phyloP scores from a whole-genome alignment of 1,140 invertebrate species.

The Hycleus cichorii region DNA sequence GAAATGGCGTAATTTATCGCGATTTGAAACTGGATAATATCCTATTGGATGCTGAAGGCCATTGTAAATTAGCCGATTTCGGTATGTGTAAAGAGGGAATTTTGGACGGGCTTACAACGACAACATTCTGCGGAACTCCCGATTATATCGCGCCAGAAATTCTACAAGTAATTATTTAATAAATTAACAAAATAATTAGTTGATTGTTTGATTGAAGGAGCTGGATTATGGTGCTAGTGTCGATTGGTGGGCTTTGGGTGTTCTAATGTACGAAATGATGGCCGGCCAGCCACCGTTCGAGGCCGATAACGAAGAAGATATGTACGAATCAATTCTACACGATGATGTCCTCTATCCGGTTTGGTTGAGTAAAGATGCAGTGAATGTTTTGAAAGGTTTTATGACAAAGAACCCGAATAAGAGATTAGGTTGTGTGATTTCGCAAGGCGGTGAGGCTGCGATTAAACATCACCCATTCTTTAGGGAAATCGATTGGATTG shows the following conservation, averaged over 20 bases:
- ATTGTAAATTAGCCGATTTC: slow-evolving; percentile 97
- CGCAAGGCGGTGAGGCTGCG: slow-evolving; percentile 66
- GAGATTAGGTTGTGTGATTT: slow-evolving; percentile 84
- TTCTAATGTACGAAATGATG: slow-evolving; percentile 99
- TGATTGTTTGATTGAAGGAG: slow-evolving; percentile 64
- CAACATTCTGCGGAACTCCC: slow-evolving; percentile 96
- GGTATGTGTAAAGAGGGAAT: slow-evolving; percentile 95
- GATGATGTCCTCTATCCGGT: slow-evolving; percentile 98
- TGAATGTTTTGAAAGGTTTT: slow-evolving; percentile 96
- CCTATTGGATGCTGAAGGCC: slow-evolving; percentile 92
- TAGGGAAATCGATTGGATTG: slow-evolving; percentile 92
- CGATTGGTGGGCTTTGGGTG: slow-evolving; percentile 98
- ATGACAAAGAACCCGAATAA: slow-evolving; percentile 97
- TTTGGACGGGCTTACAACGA: slow-evolving; percentile 78
- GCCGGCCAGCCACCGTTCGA: slow-evolving; percentile 98
- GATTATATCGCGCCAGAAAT: slow-evolving; percentile 99
- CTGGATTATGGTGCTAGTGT: slow-evolving; percentile 96
- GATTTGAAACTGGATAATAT: slow-evolving; percentile 99
- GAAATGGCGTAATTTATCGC: slow-evolving; percentile 95
- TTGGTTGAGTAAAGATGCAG: slow-evolving; percentile 93
- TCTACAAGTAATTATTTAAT: slow-evolving; percentile 27
- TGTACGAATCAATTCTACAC: slow-evolving; percentile 97
- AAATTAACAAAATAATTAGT: not conserved
- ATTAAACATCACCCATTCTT: slow-evolving; percentile 95
- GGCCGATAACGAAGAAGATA: slow-evolving; percentile 98